Conservation (phyloP, 1,140 invertebrate species). For the Apis mellifera region DNA sequence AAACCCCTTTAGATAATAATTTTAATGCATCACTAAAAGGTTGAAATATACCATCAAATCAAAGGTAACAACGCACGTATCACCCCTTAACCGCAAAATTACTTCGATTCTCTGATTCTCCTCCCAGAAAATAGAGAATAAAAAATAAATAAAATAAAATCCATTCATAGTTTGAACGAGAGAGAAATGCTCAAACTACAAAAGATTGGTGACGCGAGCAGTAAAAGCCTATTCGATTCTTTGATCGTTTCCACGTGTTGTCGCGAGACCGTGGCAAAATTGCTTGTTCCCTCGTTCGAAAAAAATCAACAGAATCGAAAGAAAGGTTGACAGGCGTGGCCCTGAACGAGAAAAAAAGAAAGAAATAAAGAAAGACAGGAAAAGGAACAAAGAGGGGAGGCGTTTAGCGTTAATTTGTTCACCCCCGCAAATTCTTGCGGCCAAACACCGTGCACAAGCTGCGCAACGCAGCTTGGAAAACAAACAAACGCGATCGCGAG, state of each 20-base stretch:
- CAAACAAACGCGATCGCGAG: conserved; percentile 50
- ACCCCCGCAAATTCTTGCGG: conserved; percentile 26
- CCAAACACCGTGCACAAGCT: conserved; percentile 26
- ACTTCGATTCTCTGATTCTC: too few relatives aligned
- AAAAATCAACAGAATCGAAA: conserved; percentile 17
- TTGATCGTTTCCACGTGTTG: neutral
- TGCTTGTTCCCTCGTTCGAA: neutral
- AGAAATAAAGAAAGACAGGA: neutral
- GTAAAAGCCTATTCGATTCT: neutral
- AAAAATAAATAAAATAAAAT: too few relatives aligned
- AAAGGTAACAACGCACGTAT: too few relatives aligned
- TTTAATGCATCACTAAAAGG: too few relatives aligned
- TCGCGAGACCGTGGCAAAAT: neutral
- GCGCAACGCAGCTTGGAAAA: conserved; percentile 5
- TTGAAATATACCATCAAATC: too few relatives aligned
- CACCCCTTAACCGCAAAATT: too few relatives aligned
- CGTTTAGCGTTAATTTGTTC: conserved; percentile 37
- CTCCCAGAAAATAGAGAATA: too few relatives aligned
- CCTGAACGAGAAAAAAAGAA: neutral
- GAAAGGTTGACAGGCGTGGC: neutral
- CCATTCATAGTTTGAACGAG: too few relatives aligned
- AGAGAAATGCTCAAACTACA: neutral
- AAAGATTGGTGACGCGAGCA: neutral
- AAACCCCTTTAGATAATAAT: too few relatives aligned
- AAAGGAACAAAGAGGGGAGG: neutral